phyloP scores from a whole-genome alignment of 2,113 vertebrate genomes.

The Pteruthius melanotis region DNA sequence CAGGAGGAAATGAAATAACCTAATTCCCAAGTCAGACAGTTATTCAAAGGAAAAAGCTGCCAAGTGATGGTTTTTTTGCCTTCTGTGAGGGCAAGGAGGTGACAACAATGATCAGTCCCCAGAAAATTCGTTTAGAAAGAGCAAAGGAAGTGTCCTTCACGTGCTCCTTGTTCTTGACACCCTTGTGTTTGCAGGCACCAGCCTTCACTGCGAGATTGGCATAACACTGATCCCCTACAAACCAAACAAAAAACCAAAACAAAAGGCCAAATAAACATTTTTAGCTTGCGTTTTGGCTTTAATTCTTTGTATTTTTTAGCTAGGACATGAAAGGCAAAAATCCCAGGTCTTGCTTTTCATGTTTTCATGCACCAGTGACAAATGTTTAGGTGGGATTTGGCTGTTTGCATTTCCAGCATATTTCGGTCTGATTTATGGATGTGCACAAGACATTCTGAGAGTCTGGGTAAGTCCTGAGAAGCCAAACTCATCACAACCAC shows the following conservation, averaged over 20 bases:
- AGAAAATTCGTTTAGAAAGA: neutral
- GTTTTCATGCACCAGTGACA: neutral
- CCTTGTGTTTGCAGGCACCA: neutral
- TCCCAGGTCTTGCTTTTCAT: neutral
- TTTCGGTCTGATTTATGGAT: neutral
- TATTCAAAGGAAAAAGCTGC: neutral
- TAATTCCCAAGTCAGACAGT: neutral
- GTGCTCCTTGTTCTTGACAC: neutral
- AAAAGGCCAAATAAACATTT: neutral
- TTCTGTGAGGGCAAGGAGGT: neutral
- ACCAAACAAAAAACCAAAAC: neutral
- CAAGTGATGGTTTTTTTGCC: neutral
- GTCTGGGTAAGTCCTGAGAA: neutral
- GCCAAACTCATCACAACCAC: neutral
- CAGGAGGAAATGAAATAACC: neutral
- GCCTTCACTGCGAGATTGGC: neutral
- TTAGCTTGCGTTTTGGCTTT: neutral
- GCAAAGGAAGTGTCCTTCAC: fast-evolving
- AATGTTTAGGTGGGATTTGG: neutral
- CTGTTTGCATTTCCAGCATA: slow-evolving; percentile 27
- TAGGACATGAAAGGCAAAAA: neutral
- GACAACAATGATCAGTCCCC: neutral
- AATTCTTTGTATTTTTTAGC: neutral
- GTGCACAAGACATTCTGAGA: neutral
- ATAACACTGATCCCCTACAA: neutral